Base-by-base conservation (phyloP, 2,888 invertebrate species). In the Agonum fuliginosum region DNA sequence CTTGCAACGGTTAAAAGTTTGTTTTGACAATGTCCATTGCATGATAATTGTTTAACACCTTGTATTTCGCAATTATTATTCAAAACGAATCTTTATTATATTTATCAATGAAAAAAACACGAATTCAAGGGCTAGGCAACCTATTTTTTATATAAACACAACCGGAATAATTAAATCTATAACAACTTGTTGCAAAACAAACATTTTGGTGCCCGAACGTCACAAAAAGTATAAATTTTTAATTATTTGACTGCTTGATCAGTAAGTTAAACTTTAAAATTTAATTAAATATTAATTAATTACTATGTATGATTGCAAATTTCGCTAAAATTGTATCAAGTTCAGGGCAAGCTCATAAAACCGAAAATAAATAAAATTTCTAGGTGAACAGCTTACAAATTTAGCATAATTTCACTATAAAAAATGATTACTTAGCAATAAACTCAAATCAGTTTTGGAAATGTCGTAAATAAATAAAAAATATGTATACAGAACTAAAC, bases 11-110 rank as follows among this genome's bases (percentile, higher is more conserved):
- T n/a, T n/a, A 58, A 2, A 30, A 27, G 30, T 14, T 17, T n/a
- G n/a, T n/a, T n/a, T n/a, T n/a, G n/a, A n/a, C n/a, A n/a, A 62
- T 30, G 58, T 62, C 10, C 14, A 3, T 17, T 30, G 58, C 27
- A 62, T 62, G 14, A 17, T 24, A 41, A n/a, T 46, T 24, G 22
- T 62, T 58, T 14, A 24, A 14, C 62, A 43, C 65, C 62, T 74
- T 62, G 62, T 14, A 46, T 46, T 46, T 27, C 22, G 37, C 41
- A 67, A 67, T 41, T 67, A n/a, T 37, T 43, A 65, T 65, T 65
- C 65, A 65, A 65, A 65, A 2, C 6, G 17, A 37, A n/a, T 5
- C 34, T 41, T 41, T 24, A 67, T 27, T 22, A 41, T 62, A 62
- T 12, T 27, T 30, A 34, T 17, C 58, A 62, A 62, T 67, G 67